Evolutionary conservation across 2,797 vertebrate species (phyloP).

Genomic region (Coranthus polyacanthus): DNA sequence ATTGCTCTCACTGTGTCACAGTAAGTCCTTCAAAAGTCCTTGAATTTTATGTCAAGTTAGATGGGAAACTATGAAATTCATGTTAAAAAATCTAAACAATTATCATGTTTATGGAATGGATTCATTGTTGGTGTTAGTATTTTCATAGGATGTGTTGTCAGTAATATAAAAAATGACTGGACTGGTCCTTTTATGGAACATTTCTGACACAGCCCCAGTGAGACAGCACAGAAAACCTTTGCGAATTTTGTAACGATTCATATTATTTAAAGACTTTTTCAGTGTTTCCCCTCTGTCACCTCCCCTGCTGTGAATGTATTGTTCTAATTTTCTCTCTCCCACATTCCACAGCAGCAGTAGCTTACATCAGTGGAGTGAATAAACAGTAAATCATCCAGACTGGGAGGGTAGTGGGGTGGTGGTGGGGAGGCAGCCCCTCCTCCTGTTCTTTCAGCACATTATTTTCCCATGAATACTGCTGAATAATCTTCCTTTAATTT

Average conservation of each 20-base stretch:
- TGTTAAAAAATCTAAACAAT: too few species aligned
- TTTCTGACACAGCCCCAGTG: not conserved
- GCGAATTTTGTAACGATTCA: not conserved
- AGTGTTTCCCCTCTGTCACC: not conserved
- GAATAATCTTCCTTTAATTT: constrained; percentile 54
- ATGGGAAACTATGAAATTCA: too few species aligned
- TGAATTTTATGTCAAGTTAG: too few species aligned
- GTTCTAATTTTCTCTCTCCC: constrained; percentile 53
- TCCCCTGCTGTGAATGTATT: constrained; percentile 42
- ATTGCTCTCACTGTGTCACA: too few species aligned
- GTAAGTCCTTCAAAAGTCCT: too few species aligned
- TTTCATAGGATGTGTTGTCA: too few species aligned
- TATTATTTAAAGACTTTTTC: not conserved
- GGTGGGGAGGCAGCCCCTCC: constrained; percentile 25
- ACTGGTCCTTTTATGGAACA: not conserved
- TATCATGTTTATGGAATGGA: too few species aligned
- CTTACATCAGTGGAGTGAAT: constrained; percentile 59
- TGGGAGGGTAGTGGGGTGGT: constrained; percentile 23
- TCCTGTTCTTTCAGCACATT: constrained; percentile 59
- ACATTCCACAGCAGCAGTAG: constrained; percentile 58
- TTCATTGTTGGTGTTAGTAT: too few species aligned
- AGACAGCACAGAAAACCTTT: not conserved
- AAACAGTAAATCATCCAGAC: constrained; percentile 67
- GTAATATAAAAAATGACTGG: too few species aligned
- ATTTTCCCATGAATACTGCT: constrained; percentile 56